phyloP scores from a whole-genome alignment of 2,888 invertebrate genomes.

The Nowickia ferox region DNA sequence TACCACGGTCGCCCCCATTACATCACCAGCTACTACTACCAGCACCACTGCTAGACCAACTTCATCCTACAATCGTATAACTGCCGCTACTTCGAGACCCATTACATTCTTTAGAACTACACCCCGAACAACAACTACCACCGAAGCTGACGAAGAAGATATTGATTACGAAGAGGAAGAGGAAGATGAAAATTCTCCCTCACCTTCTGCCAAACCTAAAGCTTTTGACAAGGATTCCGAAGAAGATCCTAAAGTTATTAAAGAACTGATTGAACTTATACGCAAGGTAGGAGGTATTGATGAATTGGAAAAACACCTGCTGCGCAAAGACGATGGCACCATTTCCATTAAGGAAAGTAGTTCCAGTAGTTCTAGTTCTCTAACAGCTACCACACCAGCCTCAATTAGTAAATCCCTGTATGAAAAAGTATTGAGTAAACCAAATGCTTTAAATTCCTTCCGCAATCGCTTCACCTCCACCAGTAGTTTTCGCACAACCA shows the following conservation, averaged over 20 bases:
- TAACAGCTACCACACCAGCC: constrained; percentile 84
- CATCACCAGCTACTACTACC: constrained; percentile 85
- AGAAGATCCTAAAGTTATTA: constrained; percentile 86
- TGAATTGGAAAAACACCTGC: constrained; percentile 91
- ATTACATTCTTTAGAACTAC: constrained; percentile 78
- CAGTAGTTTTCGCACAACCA: constrained; percentile 72
- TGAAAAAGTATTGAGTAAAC: constrained; percentile 87
- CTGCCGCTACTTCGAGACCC: constrained; percentile 83
- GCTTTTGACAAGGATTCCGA: constrained; percentile 77
- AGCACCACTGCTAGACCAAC: constrained; percentile 81
- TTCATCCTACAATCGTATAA: constrained; percentile 83
- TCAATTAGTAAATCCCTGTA: constrained; percentile 90
- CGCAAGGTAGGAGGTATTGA: constrained; percentile 95
- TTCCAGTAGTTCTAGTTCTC: constrained; percentile 75
- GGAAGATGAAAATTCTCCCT: constrained; percentile 60
- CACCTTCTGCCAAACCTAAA: constrained; percentile 58
- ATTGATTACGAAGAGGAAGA: constrained; percentile 83
- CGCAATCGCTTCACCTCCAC: constrained; percentile 79
- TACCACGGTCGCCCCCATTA: constrained; percentile 84
- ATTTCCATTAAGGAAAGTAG: constrained; percentile 83
- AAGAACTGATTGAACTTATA: constrained; percentile 92
- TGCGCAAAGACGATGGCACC: constrained; percentile 85
- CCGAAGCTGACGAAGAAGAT: constrained; percentile 83
- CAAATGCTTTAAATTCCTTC: constrained; percentile 79
- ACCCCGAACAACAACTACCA: constrained; percentile 84